These are phyloP conservation scores for Entomobrya multifasciata DNA, from an alignment of 2,888 invertebrate genomes.

Conservation along the genomic window DNA sequence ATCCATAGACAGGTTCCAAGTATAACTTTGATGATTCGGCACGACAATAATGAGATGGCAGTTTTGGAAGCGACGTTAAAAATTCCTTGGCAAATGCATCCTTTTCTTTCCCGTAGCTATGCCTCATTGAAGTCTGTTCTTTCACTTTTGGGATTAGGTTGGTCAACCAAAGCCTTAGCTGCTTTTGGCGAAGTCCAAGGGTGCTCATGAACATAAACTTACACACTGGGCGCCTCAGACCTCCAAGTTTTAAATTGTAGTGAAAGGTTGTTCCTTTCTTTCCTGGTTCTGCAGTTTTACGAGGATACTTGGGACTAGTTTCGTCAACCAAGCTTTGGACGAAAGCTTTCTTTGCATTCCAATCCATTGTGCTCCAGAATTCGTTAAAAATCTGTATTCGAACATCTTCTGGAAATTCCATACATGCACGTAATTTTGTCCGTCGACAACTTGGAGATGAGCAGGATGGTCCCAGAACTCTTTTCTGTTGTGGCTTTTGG, in stretches of 20 bases:
- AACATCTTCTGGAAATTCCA: conserved; percentile 43
- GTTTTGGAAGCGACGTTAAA: not conserved
- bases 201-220: conserved; percentile 57
- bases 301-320: not conserved
- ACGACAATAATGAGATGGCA: conserved; percentile 16
- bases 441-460: not conserved
- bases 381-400: conserved; percentile 51
- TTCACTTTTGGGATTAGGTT: not conserved
- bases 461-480: conserved; percentile 80
- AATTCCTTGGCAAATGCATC: not conserved
- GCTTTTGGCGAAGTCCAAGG: conserved; percentile 33
- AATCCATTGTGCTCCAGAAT: conserved; percentile 68
- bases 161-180: conserved; percentile 33
- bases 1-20: not conserved
- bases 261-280: not conserved
- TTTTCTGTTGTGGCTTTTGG: no score
- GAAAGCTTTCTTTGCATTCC: conserved; percentile 36
- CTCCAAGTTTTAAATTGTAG: conserved; percentile 30
- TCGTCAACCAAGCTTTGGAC: not conserved
- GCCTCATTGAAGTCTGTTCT: not conserved
- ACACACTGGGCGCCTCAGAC: conserved; percentile 49
- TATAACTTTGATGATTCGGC: not conserved
- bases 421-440: not conserved
- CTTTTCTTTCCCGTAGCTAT: no score
- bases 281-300: not conserved